phyloP scores from a whole-genome alignment of 2,797 vertebrate genomes.

The Schizopygopsis malacanthus region DNA sequence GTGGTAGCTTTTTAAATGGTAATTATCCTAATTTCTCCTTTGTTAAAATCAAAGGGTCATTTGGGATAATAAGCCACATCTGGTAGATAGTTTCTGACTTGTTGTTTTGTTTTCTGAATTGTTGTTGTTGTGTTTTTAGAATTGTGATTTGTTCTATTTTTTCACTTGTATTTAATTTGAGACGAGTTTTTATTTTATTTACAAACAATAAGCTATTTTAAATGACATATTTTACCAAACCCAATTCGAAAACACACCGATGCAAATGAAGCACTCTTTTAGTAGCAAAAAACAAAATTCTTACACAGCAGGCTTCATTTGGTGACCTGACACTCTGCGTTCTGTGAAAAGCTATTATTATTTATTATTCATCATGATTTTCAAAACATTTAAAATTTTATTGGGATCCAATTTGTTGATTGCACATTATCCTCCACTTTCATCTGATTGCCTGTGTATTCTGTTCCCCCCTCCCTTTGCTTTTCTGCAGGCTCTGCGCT shows the following conservation, averaged over 20 bases:
- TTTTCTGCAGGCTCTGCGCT: constrained; percentile 67
- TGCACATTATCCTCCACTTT: constrained; percentile 47
- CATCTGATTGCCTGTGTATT: constrained; percentile 53
- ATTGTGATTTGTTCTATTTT: too few relatives aligned
- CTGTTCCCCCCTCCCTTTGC: constrained; percentile 48
- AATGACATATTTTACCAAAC: not conserved
- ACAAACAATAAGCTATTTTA: not conserved
- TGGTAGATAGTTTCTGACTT: not conserved
- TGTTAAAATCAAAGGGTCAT: constrained; percentile 26
- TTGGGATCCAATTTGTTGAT: constrained; percentile 46
- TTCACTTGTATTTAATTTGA: not conserved
- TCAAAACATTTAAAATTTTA: constrained; percentile 42
- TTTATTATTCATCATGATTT: constrained; percentile 56
- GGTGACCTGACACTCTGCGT: constrained; percentile 22
- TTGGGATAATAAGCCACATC: constrained; percentile 34
- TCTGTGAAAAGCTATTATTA: constrained; percentile 41
- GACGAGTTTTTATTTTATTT: not conserved
- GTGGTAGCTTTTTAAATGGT: constrained; percentile 29
- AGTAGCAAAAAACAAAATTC: not conserved
- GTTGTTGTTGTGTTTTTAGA: too few relatives aligned
- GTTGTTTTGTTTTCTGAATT: too few relatives aligned
- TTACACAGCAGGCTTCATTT: not conserved
- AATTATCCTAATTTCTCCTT: constrained; percentile 37
- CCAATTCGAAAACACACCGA: not conserved
- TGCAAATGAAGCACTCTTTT: not conserved